Evolutionary conservation across 2,888 invertebrate species (phyloP).

Genomic region (Rhingia rostrata): DNA sequence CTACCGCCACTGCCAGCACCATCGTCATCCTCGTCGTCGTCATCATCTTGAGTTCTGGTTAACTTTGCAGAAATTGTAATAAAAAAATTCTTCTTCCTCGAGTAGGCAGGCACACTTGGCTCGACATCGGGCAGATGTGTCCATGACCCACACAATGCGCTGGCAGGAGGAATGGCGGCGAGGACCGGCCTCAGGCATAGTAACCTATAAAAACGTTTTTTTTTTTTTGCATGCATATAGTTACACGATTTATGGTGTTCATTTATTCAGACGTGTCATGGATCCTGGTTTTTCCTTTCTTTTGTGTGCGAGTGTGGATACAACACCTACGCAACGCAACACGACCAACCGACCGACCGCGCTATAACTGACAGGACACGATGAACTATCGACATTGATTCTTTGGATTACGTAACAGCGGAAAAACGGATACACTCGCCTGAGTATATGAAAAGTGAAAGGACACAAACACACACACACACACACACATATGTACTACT

Average conservation of each 20-base stretch:
- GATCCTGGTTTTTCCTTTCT: constrained; percentile 26
- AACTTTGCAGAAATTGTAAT: constrained; percentile 71
- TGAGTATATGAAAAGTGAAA: constrained; percentile 13
- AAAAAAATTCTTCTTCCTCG: constrained; percentile 56
- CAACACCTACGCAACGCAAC: constrained; percentile 3
- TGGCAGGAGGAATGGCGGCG: constrained; percentile 44
- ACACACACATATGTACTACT: neutral
- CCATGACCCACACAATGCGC: constrained; percentile 66
- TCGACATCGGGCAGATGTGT: constrained; percentile 41
- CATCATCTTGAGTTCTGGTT: constrained; percentile 70
- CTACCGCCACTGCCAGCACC: constrained; percentile 6
- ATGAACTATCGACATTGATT: constrained; percentile 66
- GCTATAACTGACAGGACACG: neutral
- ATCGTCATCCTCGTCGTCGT: constrained; percentile 23
- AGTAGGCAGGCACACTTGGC: constrained; percentile 55
- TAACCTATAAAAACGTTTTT: constrained; percentile 66
- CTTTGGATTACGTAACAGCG: constrained; percentile 51
- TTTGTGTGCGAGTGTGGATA: constrained; percentile 41
- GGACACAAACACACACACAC: neutral
- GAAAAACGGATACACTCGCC: constrained; percentile 26
- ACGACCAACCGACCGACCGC: neutral
- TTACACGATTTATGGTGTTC: constrained; percentile 70
- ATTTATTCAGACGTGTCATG: constrained; percentile 71
- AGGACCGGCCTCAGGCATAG: constrained; percentile 57
- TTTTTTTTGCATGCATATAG: constrained; percentile 51